Percentiles rank a stretch among this genome's conserved stretches.
Evolutionary conservation across 2,888 invertebrate genomes (phyloP).

Genomic region (Philereme vetulata): DNA sequence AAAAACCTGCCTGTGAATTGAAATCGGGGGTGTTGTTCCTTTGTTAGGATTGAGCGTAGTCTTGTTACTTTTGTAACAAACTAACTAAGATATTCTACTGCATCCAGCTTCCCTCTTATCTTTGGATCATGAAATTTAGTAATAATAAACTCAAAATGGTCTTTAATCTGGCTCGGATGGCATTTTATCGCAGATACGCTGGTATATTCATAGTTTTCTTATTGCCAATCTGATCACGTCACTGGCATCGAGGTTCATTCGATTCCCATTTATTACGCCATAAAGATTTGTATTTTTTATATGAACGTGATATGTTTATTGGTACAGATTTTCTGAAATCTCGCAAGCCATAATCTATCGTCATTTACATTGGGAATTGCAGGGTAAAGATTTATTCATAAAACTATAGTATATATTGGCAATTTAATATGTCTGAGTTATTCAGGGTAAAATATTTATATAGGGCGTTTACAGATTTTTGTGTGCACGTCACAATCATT

Average conservation of each 20-base stretch:
- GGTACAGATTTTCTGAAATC: slow-evolving; percentile 23
- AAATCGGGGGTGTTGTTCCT: not conserved
- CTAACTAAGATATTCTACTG: too few species aligned
- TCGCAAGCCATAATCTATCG: slow-evolving; percentile 24
- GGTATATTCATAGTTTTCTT: slow-evolving; percentile 50
- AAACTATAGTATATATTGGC: slow-evolving; percentile 19
- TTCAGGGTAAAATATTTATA: slow-evolving; percentile 43
- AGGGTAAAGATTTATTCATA: slow-evolving; percentile 24
- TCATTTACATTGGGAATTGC: slow-evolving; percentile 26
- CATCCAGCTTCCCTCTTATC: too few species aligned
- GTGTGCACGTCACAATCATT: slow-evolving; percentile 75
- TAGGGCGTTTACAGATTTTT: slow-evolving; percentile 54
- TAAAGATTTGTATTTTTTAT: slow-evolving; percentile 53
- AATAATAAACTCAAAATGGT: not conserved
- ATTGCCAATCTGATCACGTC: slow-evolving; percentile 62
- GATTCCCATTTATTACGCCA: slow-evolving; percentile 61
- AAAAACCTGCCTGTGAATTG: slow-evolving; percentile 4
- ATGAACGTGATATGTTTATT: slow-evolving; percentile 35
- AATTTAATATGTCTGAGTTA: slow-evolving; percentile 34
- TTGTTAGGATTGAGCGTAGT: not conserved
- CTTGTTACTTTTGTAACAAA: too few species aligned
- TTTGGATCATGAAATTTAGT: too few species aligned
- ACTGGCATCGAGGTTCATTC: slow-evolving; percentile 60
- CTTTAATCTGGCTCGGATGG: slow-evolving; percentile 14
- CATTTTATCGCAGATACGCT: slow-evolving; percentile 44